phyloP scores from a whole-genome alignment of 1,140 invertebrate genomes.

The Papilio xuthus region DNA sequence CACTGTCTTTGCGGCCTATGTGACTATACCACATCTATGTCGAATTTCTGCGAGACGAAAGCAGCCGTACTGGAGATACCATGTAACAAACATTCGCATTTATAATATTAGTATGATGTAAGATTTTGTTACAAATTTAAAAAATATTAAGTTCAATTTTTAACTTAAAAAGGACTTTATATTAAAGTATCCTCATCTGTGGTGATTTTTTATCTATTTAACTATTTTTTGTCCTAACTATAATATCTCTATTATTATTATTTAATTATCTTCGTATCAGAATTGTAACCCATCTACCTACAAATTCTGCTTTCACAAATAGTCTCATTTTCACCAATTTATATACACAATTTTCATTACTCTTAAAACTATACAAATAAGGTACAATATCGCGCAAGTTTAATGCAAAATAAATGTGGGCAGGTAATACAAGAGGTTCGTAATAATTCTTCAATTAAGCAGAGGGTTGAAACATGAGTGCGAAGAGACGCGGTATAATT shows the following conservation, averaged over 20 bases:
- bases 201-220: too few relatives aligned
- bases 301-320: not conserved
- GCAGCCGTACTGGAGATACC: too few relatives aligned
- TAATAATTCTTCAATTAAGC: constrained; percentile 58
- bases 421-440: constrained; percentile 44
- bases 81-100: too few relatives aligned
- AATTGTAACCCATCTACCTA: not conserved
- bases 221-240: too few relatives aligned
- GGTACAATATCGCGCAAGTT: constrained; percentile 39
- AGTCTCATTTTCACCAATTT: not conserved
- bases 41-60: too few relatives aligned
- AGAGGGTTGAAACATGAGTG: constrained; percentile 43
- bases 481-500: constrained; percentile 19
- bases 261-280: not conserved
- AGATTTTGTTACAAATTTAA: too few relatives aligned
- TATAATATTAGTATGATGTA: too few relatives aligned
- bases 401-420: not conserved
- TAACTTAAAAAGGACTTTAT: too few relatives aligned
- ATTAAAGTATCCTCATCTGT: too few relatives aligned
- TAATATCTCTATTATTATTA: not conserved
- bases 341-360: not conserved
- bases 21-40: too few relatives aligned
- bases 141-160: too few relatives aligned
- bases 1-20: too few relatives aligned
- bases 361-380: constrained; percentile 37